Base-by-base conservation (phyloP, 2,888 invertebrate genomes). In the Kryphioiulus occultus region DNA sequence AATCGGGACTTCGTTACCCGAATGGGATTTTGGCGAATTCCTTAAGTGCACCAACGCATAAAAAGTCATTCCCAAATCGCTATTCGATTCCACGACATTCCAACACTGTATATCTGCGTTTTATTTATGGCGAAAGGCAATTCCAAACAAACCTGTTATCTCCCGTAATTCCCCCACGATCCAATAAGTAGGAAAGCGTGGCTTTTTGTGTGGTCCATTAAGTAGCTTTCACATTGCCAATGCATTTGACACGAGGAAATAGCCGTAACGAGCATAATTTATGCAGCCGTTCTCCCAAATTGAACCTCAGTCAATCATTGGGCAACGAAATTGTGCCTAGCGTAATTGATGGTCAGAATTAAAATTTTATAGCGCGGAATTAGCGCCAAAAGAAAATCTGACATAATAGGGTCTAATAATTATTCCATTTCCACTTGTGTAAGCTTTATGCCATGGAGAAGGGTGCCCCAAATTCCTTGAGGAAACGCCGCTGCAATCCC, bases 151-250 rank as follows among this genome's bases (percentile, higher is more conserved):
- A 68, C 68, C 68, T 68, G 68, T 68, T 68, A 68, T 68, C 68
- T 68, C 68, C 26, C 26, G 68, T 68, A 68, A 68, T 68, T 68
- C 26, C 26, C 59, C 59, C 59, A 22, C 59, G 22, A 59, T 59
- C 68, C 26, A 68, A 26, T 68, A 68, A 68, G 68, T 68, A 68
- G 68, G n/a, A 68, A 68, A 68, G 26, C 68, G 68, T 68, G 68
- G 68, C 68, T 68, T 68, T 30, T 68, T 68, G 68, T 68, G 68
- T 68, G 68, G 68, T 68, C 68, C 68, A 68, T 68, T 68, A 68
- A 68, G 26, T 26, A n/a, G 68, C n/a, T 68, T 68, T 68, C n/a
- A 17, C 10, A 17, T 68, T 10, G 68, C 68, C 9, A 26, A 68
- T 68, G 68, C 53, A 17, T 59, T n/a, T n/a, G n/a, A 7, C 53